These are phyloP conservation scores for Urocolius indicus DNA, from an alignment of 2,113 vertebrate genomes.

Conservation along the genomic window DNA sequence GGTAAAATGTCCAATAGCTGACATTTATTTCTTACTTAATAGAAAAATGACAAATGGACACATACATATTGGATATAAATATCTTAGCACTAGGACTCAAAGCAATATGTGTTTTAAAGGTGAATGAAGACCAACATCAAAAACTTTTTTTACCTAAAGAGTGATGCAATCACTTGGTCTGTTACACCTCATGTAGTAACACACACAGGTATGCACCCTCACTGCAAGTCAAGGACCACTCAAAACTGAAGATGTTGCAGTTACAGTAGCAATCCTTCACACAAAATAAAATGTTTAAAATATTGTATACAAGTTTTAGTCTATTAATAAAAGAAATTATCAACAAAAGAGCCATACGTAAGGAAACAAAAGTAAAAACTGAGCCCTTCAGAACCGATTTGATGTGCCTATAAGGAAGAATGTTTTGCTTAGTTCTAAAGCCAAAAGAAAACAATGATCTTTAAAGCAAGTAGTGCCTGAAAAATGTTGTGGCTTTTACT, in stretches of 20 bases:
- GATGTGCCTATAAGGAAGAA: background rate
- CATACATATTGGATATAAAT: background rate
- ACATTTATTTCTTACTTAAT: background rate
- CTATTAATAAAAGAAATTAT: background rate
- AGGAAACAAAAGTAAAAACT: background rate
- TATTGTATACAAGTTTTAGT: background rate
- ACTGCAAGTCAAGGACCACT: background rate
- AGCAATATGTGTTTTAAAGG: background rate
- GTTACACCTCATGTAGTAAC: background rate
- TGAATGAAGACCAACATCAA: background rate
- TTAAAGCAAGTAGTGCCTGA: background rate
- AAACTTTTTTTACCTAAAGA: background rate
- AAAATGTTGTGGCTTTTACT: background rate
- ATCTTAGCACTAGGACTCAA: background rate
- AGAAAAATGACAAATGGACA: background rate
- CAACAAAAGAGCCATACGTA: background rate
- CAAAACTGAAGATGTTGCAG: background rate
- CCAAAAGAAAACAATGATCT: background rate
- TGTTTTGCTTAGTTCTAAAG: background rate
- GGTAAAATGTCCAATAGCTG: background rate
- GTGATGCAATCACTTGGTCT: background rate
- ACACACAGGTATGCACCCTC: rapidly evolving
- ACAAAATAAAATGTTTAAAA: background rate
- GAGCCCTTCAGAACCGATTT: background rate
- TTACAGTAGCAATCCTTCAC: background rate